These are phyloP conservation scores for Corythucha ciliata DNA, from an alignment of 2,888 invertebrate genomes.

Conservation along the genomic window DNA sequence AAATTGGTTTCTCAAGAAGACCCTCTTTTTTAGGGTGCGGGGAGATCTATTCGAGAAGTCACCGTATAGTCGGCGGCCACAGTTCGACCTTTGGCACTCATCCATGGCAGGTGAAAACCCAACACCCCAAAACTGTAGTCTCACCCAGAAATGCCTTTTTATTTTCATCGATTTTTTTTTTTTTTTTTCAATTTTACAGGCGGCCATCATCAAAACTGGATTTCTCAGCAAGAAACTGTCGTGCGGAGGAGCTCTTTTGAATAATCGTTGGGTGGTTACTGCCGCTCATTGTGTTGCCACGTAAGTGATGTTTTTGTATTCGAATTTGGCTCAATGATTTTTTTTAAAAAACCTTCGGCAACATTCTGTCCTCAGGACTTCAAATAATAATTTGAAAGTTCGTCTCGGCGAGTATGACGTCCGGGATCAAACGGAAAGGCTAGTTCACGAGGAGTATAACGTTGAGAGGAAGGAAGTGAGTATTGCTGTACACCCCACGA, in stretches of 20 bases:
- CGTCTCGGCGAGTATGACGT: constrained; percentile 91
- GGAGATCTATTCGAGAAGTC: constrained; percentile 74
- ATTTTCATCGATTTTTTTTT: not conserved
- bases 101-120: constrained; percentile 66
- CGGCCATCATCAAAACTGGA: constrained; percentile 82
- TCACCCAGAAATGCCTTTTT: not conserved
- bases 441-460: constrained; percentile 76
- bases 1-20: not conserved
- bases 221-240: constrained; percentile 82
- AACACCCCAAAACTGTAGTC: constrained; percentile 3
- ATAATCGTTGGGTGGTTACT: constrained; percentile 84
- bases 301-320: constrained; percentile 48
- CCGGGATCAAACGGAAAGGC: constrained; percentile 68
- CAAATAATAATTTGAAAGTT: constrained; percentile 78
- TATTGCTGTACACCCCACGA: too few species aligned
- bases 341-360: not conserved
- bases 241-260: constrained; percentile 82
- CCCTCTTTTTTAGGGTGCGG: constrained; percentile 73
- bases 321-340: not conserved
- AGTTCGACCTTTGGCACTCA: constrained; percentile 83
- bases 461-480: constrained; percentile 76
- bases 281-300: constrained; percentile 88
- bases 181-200: constrained; percentile 42
- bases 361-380: constrained; percentile 51
- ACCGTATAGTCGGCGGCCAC: constrained; percentile 85